Base-by-base conservation (phyloP, 2,888 invertebrate species). In the Prosapia bicincta region DNA sequence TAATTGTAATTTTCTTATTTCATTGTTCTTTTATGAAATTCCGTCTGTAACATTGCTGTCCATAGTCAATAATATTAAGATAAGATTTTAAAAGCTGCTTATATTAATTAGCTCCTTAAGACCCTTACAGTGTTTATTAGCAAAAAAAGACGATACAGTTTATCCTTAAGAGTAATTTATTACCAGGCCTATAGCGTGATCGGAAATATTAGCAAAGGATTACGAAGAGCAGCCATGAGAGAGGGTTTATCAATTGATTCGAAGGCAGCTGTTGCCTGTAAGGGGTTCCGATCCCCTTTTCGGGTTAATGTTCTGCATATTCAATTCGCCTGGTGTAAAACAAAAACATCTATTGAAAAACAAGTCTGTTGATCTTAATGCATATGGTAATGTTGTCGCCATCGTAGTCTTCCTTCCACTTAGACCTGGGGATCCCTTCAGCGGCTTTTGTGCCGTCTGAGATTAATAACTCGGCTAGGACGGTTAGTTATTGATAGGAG, bases 241-340 rank as follows among this genome's bases (percentile, higher is more conserved):
- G 54, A 54, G n/a, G 54, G n/a, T 54, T 54, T 54, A 54, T 54
- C 54, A 54, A 54, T 54, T 54, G 54, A 54, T 54, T 54, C 54
- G 20, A 20, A 54, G 54, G 20, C 54, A 54, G 54, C 54, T 54
- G 54, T 54, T 9, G 54, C 54, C 54, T 38, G 3, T 9, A 54
- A 54, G 54, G 54, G 54, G 54, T 54, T 54, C 54, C 7, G 54
- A 54, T 54, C 54, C 54, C 54, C 54, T 54, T 54, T 20, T 9
- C 54, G 54, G n/a, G 54, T 54, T 54, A 54, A 54, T 54, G 54
- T 54, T 54, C 54, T 54, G 54, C 54, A 54, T 54, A 54, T 54
- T 54, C 54, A 54, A 54, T 54, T 54, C 20, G 54, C 54, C 20
- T 9, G 54, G 54, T 54, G n/a, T 54, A 54, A 54, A 54, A 54